Evolutionary conservation across 2,113 vertebrate genomes (phyloP), one percentile per base, ranked within the genome.

Genomic region (Tenrec ecaudatus): DNA sequence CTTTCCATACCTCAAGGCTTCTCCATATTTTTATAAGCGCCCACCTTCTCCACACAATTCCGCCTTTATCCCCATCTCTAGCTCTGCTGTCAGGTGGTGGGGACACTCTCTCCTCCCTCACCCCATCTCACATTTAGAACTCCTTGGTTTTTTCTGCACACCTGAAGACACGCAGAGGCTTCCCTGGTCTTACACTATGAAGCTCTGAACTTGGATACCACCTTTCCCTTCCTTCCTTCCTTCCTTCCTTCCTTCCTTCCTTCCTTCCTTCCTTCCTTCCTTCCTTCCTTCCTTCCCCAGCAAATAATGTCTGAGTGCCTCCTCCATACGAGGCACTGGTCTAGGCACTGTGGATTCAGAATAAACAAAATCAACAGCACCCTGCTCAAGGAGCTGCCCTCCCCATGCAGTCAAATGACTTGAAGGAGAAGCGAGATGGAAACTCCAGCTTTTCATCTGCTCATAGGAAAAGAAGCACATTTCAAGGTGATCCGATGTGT

Each of bases 261-360:
- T 33, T 27, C 0, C 15, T 40, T 40, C 40, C 40, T 40, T 40
- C 40, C 40, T 40, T 40, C 40, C 40, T 40, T 40, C 40, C 40
- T 40, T 40, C 40, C 40, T 40, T 40, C 40, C 47, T 53, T 53
- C 47, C 12, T 53, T 14, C 20, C 22, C n/a, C 6, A 78, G 27
- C 33, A 31, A 60, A 23, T 9, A 12, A 2, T 0, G 0, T 36
- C 36, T 3, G 0, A 16, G 38, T 0, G 6, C 22, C 25, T 79
- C 31, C n/a, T 25, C 17, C 27, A 2, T 2, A 1, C 62, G 43
- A 23, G 81, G 38, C 29, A 33, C 69, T 57, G 38, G n/a, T 47
- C 76, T 2, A 16, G 33, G 29, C 60, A 8, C 27, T 1, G 36
- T 40, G 47, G 62, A 22, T 73, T 68, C 87, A 1, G 23, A 36